Evolutionary conservation across 2,888 invertebrate genomes (phyloP).

Genomic region (Cheilosia impressa): DNA sequence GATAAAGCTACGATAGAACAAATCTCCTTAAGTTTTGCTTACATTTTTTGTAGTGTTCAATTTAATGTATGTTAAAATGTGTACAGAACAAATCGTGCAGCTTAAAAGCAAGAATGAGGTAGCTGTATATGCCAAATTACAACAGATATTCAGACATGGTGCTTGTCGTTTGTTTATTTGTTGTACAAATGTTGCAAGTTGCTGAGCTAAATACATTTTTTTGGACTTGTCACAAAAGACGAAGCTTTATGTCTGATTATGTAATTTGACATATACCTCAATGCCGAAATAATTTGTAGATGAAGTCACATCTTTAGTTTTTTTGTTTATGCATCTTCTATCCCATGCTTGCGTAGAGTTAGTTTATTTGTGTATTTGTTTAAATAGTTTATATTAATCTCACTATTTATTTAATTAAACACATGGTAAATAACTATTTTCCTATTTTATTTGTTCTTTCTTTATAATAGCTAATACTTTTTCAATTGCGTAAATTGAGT

Average conservation of each 20-base stretch:
- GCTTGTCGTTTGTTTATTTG: slow-evolving; percentile 4
- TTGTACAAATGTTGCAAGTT: not conserved
- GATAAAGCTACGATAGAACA: slow-evolving; percentile 38
- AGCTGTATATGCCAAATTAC: slow-evolving; percentile 78
- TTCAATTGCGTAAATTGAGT: no score
- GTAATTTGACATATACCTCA: slow-evolving; percentile 78
- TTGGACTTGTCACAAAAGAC: slow-evolving; percentile 22
- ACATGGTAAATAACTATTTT: no score
- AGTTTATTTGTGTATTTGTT: no score
- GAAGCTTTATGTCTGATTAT: slow-evolving; percentile 77
- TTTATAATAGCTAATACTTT: no score
- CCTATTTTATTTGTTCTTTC: no score
- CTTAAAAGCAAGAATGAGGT: slow-evolving; percentile 60
- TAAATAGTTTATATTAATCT: no score
- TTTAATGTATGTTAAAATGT: slow-evolving; percentile 82
- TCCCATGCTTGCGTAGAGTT: no score
- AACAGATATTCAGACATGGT: slow-evolving; percentile 66
- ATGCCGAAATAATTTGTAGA: slow-evolving; percentile 22
- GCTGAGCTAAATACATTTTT: not conserved
- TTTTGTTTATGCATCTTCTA: no score
- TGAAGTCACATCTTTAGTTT: not conserved
- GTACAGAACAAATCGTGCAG: slow-evolving; percentile 82
- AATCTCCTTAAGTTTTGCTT: slow-evolving; percentile 83
- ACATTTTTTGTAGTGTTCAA: slow-evolving; percentile 84
- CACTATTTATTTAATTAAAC: no score